Base-by-base conservation (phyloP, 2,888 invertebrate species). In the Hofmannophila pseudospretella region DNA sequence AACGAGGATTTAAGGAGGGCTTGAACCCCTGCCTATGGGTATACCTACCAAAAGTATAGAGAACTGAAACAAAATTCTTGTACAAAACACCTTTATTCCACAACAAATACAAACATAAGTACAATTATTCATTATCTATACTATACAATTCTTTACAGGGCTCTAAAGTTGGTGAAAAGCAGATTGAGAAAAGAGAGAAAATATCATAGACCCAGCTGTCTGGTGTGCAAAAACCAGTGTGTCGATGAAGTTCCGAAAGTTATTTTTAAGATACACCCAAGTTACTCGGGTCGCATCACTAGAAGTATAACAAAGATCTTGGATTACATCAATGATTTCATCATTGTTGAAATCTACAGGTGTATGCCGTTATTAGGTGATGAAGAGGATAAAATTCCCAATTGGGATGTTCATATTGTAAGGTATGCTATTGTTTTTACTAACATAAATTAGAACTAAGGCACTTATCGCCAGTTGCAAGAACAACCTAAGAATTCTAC, bases 321-420 rank as follows among this genome's bases (percentile, higher is more conserved):
- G 8, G 47, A 61, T 3, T 31, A 45, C 7, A 38, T 62, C 5
- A 51, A 50, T 16, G 45, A 72, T 4, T 68, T 80, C 37, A 58
- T 66, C 2, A 57, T 84, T 8, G 45, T 76, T 11, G 84, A 84
- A 45, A 47, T 57, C 1, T 84, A 84, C 44, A 58, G 75, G 41
- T 79, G 81, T 50, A 84, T 84, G 81, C 84, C 84, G 0, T 48
- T 84, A 1, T 41, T 84, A 20, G 84, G 84, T 0, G 67, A 71
- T 51, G 84, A 84, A 40, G 52, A 58, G 10, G 54, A 58, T 10
- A 59, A 53, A 37, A 65, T 67, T 5, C 80, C 79, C 0, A 54
- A 69, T 39, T 84, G 81, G 84, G 66, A 74, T 5, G 57, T 73
- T 2, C 82, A 84, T 54, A 64, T 79, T 47, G 75, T 70, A 2